These are phyloP conservation scores for Hippopotamyrus pictus DNA, from an alignment of 2,797 vertebrate species.

Conservation along the genomic window DNA sequence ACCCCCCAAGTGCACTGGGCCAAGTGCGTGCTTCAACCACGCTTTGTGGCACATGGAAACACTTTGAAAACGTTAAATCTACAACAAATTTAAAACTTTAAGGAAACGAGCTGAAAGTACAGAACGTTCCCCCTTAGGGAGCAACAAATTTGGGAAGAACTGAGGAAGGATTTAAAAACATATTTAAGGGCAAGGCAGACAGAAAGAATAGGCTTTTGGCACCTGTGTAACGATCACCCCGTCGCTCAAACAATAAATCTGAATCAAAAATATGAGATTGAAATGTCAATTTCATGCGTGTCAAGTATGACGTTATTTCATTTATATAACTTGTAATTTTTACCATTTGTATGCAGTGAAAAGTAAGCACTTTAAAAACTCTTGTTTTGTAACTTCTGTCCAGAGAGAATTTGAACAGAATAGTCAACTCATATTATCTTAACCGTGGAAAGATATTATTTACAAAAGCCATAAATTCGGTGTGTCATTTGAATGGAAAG, in stretches of 20 bases:
- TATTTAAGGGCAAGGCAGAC: background rate
- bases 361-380: background rate
- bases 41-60: background rate
- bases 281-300: background rate
- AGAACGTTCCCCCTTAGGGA: background rate
- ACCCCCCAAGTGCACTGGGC: background rate
- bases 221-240: background rate
- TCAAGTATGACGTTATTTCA: background rate
- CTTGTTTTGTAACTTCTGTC: background rate
- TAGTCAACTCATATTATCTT: background rate
- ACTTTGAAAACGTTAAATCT: background rate
- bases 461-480: background rate
- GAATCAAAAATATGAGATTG: background rate
- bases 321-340: constrained; percentile 6
- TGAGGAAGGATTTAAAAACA: background rate
- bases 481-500: background rate
- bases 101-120: background rate
- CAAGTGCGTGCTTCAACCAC: background rate
- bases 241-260: background rate
- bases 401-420: background rate
- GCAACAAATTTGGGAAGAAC: background rate
- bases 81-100: background rate
- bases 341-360: background rate
- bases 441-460: background rate
- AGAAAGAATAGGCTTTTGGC: background rate